These are phyloP conservation scores for Porites lutea DNA, from an alignment of 64 coral and sea anemone species.

Conservation along the genomic window DNA sequence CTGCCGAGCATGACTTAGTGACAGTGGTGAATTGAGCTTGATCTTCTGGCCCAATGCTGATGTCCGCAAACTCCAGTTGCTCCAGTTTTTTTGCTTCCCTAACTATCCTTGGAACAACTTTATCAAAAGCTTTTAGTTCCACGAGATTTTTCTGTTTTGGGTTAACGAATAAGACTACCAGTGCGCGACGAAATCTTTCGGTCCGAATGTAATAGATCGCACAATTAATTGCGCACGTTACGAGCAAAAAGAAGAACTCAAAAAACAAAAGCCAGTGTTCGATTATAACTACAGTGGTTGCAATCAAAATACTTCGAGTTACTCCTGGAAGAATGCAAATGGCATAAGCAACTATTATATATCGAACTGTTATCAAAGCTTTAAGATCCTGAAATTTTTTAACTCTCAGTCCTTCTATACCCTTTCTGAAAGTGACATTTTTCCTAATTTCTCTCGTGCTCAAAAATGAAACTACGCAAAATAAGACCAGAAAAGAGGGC, in stretches of 20 bases:
- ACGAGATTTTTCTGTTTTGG: neutral
- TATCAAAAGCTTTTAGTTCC: constrained; percentile 5
- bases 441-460: constrained; percentile 25
- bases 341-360: neutral
- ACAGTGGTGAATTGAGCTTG: too few relatives aligned
- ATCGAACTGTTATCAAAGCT: constrained; percentile 28
- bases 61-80: neutral
- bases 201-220: constrained; percentile 8
- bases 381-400: constrained; percentile 21
- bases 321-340: constrained; percentile 11
- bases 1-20: neutral
- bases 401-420: neutral
- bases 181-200: constrained; percentile 23
- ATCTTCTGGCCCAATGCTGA: neutral
- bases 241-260: neutral
- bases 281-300: neutral
- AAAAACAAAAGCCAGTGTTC: constrained; percentile 8
- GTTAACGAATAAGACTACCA: neutral
- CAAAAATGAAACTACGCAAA: constrained; percentile 4
- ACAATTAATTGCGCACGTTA: constrained; percentile 8
- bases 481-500: neutral
- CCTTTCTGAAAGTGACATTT: neutral
- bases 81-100: neutral
- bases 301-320: neutral
- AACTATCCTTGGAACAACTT: neutral